These are phyloP conservation scores for Silurus meridionalis DNA, from an alignment of 2,113 vertebrate genomes.

Conservation along the genomic window DNA sequence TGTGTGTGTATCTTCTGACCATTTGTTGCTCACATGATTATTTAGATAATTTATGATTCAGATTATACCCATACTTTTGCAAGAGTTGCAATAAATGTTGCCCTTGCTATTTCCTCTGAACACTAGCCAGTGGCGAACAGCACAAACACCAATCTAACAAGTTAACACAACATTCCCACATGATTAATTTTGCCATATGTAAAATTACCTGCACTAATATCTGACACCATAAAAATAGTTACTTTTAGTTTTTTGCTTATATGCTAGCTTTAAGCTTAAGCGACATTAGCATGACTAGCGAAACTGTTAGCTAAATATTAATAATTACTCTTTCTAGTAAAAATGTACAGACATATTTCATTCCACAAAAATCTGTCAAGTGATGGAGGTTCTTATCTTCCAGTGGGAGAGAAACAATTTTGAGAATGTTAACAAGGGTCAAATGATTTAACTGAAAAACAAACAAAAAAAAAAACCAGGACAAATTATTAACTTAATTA, in stretches of 20 bases:
- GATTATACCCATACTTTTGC: neutral
- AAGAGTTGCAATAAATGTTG: neutral
- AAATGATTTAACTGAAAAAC: neutral
- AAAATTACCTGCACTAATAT: neutral
- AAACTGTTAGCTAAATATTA: neutral
- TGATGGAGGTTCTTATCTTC: neutral
- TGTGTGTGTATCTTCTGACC: constrained; percentile 10
- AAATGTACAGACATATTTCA: neutral
- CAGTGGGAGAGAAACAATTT: neutral
- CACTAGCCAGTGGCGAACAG: neutral
- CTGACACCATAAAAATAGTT: neutral
- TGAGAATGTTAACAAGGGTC: neutral
- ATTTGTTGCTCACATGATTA: neutral
- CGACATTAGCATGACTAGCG: neutral
- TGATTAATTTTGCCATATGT: neutral
- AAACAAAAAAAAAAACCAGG: neutral
- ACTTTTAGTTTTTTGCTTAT: neutral
- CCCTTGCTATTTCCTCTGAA: neutral
- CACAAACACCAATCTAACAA: neutral
- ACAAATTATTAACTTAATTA: neutral
- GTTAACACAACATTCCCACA: constrained; percentile 11
- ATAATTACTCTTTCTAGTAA: neutral
- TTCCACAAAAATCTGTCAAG: neutral
- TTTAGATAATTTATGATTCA: neutral
- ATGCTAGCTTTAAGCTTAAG: neutral